A percentile compares a stretch with the other conserved stretches of the same genome.
These are phyloP conservation scores for Tretioscincus oriximinensis DNA, from an alignment of 2,113 vertebrate genomes.

Conservation along the genomic window DNA sequence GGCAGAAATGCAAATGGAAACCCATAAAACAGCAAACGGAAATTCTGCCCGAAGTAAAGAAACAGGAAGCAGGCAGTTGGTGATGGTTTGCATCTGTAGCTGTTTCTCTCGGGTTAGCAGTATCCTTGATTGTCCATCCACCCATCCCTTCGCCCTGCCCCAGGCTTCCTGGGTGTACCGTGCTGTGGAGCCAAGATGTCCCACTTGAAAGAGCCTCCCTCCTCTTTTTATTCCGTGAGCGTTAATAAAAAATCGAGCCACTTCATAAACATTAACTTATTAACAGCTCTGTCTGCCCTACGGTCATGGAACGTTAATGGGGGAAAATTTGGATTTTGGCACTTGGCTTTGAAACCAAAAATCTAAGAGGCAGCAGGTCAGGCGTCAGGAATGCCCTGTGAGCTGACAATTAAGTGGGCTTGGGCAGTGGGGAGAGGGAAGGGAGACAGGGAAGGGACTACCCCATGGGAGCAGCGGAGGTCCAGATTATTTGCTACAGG, in stretches of 20 bases:
- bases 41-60: too few species aligned
- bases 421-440: neutral
- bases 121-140: too few species aligned
- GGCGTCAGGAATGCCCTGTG: too few species aligned
- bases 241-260: slow-evolving; percentile 10
- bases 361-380: neutral
- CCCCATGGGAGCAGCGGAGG: too few species aligned
- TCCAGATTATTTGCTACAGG: too few species aligned
- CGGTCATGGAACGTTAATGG: slow-evolving; percentile 31
- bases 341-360: neutral
- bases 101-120: too few species aligned
- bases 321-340: slow-evolving; percentile 6
- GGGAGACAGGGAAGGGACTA: too few species aligned
- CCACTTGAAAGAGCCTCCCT: neutral
- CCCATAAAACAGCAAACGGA: too few species aligned
- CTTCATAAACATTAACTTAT: slow-evolving; percentile 71
- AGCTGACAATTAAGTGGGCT: neutral
- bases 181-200: neutral
- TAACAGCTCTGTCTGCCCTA: slow-evolving; percentile 37
- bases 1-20: too few species aligned
- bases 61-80: too few species aligned
- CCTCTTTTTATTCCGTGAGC: neutral
- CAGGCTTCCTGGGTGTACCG: neutral
- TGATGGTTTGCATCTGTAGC: too few species aligned
- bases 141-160: too few species aligned